Conservation (phyloP, 2,888 invertebrate genomes). For the Morinoia aosen region DNA sequence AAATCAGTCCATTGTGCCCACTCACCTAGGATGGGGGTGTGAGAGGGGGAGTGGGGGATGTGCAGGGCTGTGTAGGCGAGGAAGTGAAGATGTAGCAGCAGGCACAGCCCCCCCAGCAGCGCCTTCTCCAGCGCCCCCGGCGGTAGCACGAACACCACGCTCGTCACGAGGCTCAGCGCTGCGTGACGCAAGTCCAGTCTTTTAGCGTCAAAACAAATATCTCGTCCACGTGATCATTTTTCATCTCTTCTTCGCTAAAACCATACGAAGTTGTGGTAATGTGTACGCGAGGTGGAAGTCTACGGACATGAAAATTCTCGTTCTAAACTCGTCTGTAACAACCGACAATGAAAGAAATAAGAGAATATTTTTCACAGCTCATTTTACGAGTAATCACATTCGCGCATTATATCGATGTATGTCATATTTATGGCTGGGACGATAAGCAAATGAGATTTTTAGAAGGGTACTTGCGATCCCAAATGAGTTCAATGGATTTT, state of each 20-base stretch:
- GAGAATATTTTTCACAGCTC: too few species aligned
- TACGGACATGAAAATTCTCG: too few species aligned
- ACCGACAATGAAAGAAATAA: too few species aligned
- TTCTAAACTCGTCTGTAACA: too few species aligned
- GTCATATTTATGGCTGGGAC: too few species aligned
- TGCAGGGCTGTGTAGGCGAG: constrained; percentile 38
- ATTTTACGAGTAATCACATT: too few species aligned
- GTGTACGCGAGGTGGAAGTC: too few species aligned
- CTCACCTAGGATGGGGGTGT: constrained; percentile 59
- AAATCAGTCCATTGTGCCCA: neutral
- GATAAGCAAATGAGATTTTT: too few species aligned
- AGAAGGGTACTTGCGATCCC: too few species aligned
- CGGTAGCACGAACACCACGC: constrained; percentile 58
- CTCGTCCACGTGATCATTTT: neutral
- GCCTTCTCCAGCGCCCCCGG: constrained; percentile 58
- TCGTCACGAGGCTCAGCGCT: constrained; percentile 57
- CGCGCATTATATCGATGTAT: too few species aligned
- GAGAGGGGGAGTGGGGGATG: constrained; percentile 56
- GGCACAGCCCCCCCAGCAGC: constrained; percentile 54
- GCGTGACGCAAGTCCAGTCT: neutral
- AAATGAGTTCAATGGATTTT: too few species aligned
- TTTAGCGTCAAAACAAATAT: neutral
- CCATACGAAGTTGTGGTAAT: too few species aligned
- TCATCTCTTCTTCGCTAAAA: neutral
- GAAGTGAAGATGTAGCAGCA: constrained; percentile 54